Evolutionary conservation across 2,113 vertebrate species (phyloP), one percentile per base, ranked within the genome.

Genomic region (Pungitius pungitius): DNA sequence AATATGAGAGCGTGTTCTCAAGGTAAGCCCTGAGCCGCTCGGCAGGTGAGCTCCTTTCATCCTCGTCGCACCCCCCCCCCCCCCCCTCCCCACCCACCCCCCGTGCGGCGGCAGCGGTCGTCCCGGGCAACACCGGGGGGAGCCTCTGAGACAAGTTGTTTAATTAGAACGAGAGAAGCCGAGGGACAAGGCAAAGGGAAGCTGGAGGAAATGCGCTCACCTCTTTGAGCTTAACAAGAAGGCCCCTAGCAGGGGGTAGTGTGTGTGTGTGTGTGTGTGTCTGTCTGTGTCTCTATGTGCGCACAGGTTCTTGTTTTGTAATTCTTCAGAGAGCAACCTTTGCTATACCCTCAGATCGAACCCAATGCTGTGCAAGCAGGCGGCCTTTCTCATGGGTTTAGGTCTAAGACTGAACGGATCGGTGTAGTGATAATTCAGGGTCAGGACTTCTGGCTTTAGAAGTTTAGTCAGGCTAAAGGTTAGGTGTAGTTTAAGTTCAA

Each of bases 11-110:
- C 45, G 17, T 40, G 55, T 45, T 84, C 74, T 85, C 82, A 55
- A 88, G 83, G 82, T 87, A 86, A 86, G 88, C 90, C 88, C 88
- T 37, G 80, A 87, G 91, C 84, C 56, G 78, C 91, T 85, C 87
- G 58, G 90, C 88, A 93, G 92, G 93, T 93, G 92, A 90, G 88
- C 90, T 92, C 84, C 88, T 92, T 92, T 93, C 88, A 92, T 92
- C 90, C 90, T 79, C 14, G 82, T 63, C 14, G 82, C 56, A 83
- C 82, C 77, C 84, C 82, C n/a, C n/a, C n/a, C n/a, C n/a, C n/a
- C n/a, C n/a, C n/a, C n/a, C n/a, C n/a, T n/a, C n/a, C n/a, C n/a
- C n/a, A n/a, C n/a, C n/a, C n/a, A n/a, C n/a, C n/a, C n/a, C 77
- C 83, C 1, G 75, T 69, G 15, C 75, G 40, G 82, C 78, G 8